These are phyloP conservation scores for Oryzias dopingdopingensis DNA, from an alignment of 2,797 vertebrate genomes.

Conservation along the genomic window DNA sequence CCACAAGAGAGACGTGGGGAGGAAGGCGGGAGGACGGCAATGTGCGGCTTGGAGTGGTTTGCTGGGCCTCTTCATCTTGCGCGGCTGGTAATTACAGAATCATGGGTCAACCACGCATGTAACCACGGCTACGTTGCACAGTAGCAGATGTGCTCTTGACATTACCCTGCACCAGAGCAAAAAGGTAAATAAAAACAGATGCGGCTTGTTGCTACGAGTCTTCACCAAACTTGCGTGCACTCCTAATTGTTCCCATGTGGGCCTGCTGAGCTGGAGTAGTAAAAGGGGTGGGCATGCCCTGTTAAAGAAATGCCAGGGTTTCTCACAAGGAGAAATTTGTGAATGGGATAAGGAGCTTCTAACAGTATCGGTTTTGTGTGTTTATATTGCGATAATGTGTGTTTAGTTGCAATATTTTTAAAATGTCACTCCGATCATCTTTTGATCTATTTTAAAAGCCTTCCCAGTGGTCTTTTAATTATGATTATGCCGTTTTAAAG, in stretches of 20 bases:
- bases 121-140: slow-evolving; percentile 82
- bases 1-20: slow-evolving; percentile 48
- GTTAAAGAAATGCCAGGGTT: slow-evolving; percentile 64
- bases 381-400: slow-evolving; percentile 55
- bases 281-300: slow-evolving; percentile 62
- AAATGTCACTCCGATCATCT: neutral
- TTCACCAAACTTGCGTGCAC: slow-evolving; percentile 73
- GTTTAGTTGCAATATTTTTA: slow-evolving; percentile 15
- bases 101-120: slow-evolving; percentile 83
- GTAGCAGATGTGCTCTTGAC: slow-evolving; percentile 84
- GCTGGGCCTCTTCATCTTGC: slow-evolving; percentile 79
- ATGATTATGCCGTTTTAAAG: too few species aligned
- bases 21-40: slow-evolving; percentile 50
- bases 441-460: too few species aligned
- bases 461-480: too few species aligned
- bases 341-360: slow-evolving; percentile 66
- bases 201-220: slow-evolving; percentile 80
- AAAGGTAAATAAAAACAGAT: slow-evolving; percentile 85
- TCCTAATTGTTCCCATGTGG: slow-evolving; percentile 82
- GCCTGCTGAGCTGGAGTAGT: slow-evolving; percentile 65
- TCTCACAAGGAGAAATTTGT: slow-evolving; percentile 70
- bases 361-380: slow-evolving; percentile 44
- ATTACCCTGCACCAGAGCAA: slow-evolving; percentile 73
- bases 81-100: slow-evolving; percentile 83
- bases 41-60: slow-evolving; percentile 74